These are phyloP conservation scores for Tychaedon coryphoeus DNA, from an alignment of 2,113 vertebrate genomes.

Conservation along the genomic window DNA sequence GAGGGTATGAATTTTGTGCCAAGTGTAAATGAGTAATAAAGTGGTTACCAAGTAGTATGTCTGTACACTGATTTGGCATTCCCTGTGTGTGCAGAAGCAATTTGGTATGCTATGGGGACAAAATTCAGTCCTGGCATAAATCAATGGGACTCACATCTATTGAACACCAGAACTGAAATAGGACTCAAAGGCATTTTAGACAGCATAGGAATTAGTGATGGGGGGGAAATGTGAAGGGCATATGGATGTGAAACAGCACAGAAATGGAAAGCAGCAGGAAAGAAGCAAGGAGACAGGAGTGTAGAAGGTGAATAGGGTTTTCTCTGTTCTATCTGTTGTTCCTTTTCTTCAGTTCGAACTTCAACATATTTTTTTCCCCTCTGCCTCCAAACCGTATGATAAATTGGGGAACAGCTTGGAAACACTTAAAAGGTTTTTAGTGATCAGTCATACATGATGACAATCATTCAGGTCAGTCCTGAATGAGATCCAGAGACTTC, in stretches of 20 bases:
- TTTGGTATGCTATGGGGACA: slow-evolving; percentile 12
- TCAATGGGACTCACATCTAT: slow-evolving; percentile 36
- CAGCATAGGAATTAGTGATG: not conserved
- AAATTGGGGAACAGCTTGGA: not conserved
- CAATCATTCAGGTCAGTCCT: slow-evolving; percentile 14
- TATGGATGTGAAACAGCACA: not conserved
- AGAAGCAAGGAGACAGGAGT: not conserved
- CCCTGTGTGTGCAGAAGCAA: slow-evolving; percentile 8
- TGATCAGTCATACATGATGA: slow-evolving; percentile 14
- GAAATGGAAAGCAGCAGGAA: not conserved
- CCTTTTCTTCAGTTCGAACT: not conserved
- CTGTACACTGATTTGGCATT: not conserved
- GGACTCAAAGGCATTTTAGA: not conserved
- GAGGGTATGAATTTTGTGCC: not conserved
- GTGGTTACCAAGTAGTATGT: not conserved
- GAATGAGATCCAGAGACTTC: not conserved
- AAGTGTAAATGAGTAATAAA: slow-evolving; percentile 7
- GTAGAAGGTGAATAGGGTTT: not conserved
- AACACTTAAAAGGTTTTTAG: slow-evolving; percentile 18
- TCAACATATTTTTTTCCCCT: not conserved
- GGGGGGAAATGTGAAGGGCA: not conserved
- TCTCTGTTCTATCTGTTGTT: not conserved
- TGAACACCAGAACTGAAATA: slow-evolving; percentile 12
- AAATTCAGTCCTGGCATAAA: slow-evolving; percentile 40
- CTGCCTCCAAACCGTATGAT: not conserved